A percentile compares a stretch with the other conserved stretches of the same genome.
Conservation (phyloP, 1,140 invertebrate genomes). For the Drosophila burlai region DNA sequence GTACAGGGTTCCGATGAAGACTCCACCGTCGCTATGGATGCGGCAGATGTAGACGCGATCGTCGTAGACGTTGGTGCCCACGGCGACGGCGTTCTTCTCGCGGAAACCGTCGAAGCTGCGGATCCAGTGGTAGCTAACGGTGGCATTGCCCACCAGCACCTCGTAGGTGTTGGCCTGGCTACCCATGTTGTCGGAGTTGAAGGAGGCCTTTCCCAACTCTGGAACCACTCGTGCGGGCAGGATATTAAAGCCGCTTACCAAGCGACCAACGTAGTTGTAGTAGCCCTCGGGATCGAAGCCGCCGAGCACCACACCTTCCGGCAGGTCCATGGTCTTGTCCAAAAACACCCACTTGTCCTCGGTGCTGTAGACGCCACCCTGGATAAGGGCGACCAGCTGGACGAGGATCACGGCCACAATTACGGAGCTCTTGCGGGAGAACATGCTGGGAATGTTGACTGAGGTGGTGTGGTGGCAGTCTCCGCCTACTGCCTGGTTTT, state of each 20-base stretch:
- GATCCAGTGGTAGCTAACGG: constrained; percentile 55
- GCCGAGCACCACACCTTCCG: constrained; percentile 41
- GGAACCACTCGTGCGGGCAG: constrained; percentile 54
- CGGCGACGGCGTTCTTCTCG: constrained; percentile 54
- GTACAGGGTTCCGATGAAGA: constrained; percentile 53
- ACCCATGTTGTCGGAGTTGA: constrained; percentile 28
- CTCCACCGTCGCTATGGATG: constrained; percentile 1
- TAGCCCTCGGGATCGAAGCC: constrained; percentile 52
- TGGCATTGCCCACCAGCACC: constrained; percentile 47
- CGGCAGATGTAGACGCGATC: constrained; percentile 60
- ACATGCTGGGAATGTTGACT: constrained; percentile 36
- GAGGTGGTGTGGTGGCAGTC: neutral
- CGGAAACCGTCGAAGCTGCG: constrained; percentile 57
- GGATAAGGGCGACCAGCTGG: constrained; percentile 38
- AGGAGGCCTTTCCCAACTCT: constrained; percentile 40
- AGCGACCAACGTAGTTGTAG: constrained; percentile 57
- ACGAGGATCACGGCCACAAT: constrained; percentile 23
- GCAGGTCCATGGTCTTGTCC: constrained; percentile 36
- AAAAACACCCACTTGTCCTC: constrained; percentile 46
- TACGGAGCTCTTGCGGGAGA: constrained; percentile 17
- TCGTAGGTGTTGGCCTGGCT: constrained; percentile 13
- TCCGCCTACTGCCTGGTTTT: neutral
- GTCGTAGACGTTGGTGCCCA: constrained; percentile 37
- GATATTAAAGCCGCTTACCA: constrained; percentile 10
- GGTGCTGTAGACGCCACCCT: constrained; percentile 30